Evolutionary conservation across 2,113 vertebrate genomes (phyloP), one percentile per base, ranked within the genome.

Genomic region (Halichoerus grypus): DNA sequence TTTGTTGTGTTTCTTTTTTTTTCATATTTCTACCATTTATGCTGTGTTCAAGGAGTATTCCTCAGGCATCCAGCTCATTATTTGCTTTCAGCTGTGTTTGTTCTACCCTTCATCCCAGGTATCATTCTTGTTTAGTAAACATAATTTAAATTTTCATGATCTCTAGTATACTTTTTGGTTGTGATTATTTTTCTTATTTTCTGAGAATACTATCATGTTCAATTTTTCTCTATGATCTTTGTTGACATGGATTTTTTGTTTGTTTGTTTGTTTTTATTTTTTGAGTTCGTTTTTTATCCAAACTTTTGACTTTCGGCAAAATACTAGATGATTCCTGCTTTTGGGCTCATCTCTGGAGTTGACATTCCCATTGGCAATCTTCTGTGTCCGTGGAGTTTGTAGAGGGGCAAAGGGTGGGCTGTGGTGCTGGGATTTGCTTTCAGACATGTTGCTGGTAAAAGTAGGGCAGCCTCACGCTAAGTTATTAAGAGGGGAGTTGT

Each of bases 141-240:
- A 82, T 42, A 94, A 96, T 83, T 94, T 91, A 96, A 72, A 57
- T 91, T 95, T 96, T 95, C 39, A 69, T 92, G 24, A 88, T 94
- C n/a, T 96, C 36, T 83, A 26, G 33, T 67, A 67, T 15, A 49
- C 42, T 33, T 81, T 87, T 83, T 19, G 11, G 36, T 83, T 69
- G 72, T 88, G 77, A n/a, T 80, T 53, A 84, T 39, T 91, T 95
- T 49, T 82, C n/a, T 39, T 83, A 7, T 51, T 9, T 18, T 79
- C 80, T 92, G 46, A 90, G 14, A 24, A 59, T 90, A 84, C 55
- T 16, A 51, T n/a, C 39, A 16, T 74, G 36, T 85, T 95, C 90
- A 84, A 19, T 61, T 84, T 77, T 93, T 69, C 82, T 67, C 15
- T 86, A 28, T 85, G 88, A 84, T 59, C 24, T 94, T 89, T 89